Percentiles rank a stretch among this genome's conserved stretches.
Conservation (phyloP, 1,140 invertebrate genomes). For the Drosophila albomicans region DNA sequence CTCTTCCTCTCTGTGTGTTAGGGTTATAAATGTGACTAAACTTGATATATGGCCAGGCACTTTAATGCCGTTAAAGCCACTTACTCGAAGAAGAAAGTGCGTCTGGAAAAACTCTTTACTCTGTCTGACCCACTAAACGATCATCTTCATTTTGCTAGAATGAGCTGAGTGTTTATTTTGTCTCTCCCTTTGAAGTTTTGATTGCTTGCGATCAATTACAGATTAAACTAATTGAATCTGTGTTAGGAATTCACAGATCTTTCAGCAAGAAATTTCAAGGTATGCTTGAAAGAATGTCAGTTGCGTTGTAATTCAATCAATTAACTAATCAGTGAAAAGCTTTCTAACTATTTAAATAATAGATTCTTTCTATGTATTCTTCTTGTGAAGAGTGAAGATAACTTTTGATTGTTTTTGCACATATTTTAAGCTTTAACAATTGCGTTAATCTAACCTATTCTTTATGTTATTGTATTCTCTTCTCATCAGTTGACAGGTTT, state of each 20-base stretch:
- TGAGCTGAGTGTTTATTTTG: not conserved
- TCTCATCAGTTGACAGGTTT: not conserved
- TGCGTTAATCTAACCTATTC: too few species aligned
- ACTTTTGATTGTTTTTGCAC: too few species aligned
- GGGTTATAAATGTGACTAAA: constrained; percentile 49
- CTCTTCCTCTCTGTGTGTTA: not conserved
- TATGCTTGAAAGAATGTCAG: too few species aligned
- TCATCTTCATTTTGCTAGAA: not conserved
- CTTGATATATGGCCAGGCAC: constrained; percentile 38
- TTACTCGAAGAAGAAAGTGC: constrained; percentile 27
- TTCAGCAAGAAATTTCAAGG: too few species aligned
- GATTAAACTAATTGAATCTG: not conserved
- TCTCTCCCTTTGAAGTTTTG: not conserved
- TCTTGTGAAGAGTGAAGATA: too few species aligned
- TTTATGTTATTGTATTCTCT: too few species aligned
- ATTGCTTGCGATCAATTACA: not conserved
- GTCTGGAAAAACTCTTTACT: constrained; percentile 29
- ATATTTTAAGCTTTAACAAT: too few species aligned
- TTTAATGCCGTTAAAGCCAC: constrained; percentile 24
- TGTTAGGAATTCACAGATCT: too few species aligned
- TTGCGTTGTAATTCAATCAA: too few species aligned
- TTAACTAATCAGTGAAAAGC: too few species aligned
- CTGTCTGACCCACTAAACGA: constrained; percentile 16
- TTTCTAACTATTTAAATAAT: too few species aligned
- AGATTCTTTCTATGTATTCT: too few species aligned